Evolutionary conservation across 2,797 vertebrate genomes (phyloP).

Genomic region (Hemibagrus guttatus): DNA sequence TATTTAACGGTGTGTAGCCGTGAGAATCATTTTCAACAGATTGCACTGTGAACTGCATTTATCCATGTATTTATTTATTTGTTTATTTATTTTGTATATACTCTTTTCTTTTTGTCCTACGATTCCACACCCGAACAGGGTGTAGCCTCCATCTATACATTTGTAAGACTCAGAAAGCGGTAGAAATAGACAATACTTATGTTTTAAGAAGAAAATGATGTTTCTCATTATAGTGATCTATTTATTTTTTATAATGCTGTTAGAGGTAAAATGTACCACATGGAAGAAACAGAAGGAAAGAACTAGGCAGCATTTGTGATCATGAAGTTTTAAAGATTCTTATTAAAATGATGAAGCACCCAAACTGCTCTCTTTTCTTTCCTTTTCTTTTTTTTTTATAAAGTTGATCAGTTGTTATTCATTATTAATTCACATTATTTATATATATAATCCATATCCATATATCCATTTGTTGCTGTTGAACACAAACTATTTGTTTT

Average conservation of each 20-base stretch:
- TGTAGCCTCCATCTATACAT: conserved; percentile 38
- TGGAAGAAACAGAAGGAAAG: background rate
- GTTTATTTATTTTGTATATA: conserved; percentile 24
- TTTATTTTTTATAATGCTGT: conserved; percentile 42
- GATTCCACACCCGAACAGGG: conserved; percentile 29
- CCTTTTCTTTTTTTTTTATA: background rate
- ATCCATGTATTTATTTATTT: conserved; percentile 36
- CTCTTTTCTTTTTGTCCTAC: conserved; percentile 20
- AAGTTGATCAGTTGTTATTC: background rate
- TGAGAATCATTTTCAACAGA: conserved; percentile 49
- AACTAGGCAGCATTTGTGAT: conserved; percentile 29
- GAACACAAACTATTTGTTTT: background rate
- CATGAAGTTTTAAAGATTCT: conserved; percentile 35
- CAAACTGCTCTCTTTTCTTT: background rate
- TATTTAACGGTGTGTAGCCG: conserved; percentile 24
- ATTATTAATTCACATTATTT: background rate
- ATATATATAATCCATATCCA: no score
- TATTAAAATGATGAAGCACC: conserved; percentile 46
- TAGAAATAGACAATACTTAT: background rate
- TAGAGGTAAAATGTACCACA: background rate
- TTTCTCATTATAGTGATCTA: conserved; percentile 32
- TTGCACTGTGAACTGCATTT: conserved; percentile 60
- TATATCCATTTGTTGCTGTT: background rate
- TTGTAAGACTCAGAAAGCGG: conserved; percentile 4
- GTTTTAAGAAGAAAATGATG: background rate